These are phyloP conservation scores for Enoplosus armatus DNA, from an alignment of 2,797 vertebrate species.

Conservation along the genomic window DNA sequence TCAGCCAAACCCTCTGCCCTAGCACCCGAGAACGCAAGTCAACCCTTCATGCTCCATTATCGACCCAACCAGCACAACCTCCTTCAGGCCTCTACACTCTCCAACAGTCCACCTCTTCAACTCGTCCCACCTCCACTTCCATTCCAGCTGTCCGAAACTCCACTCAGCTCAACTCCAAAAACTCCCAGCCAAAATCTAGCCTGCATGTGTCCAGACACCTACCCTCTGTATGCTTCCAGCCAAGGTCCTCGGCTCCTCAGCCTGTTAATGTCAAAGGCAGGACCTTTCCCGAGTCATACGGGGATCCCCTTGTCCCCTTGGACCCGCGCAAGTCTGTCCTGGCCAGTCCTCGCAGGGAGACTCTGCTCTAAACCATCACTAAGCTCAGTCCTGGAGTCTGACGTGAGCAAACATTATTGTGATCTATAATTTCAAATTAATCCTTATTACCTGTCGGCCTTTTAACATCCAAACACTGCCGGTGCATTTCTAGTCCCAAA, in stretches of 20 bases:
- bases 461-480: constrained; percentile 28
- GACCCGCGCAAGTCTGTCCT: constrained; percentile 60
- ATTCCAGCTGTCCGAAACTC: constrained; percentile 16
- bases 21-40: constrained; percentile 23
- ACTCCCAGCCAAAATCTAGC: constrained; percentile 23
- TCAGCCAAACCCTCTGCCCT: constrained; percentile 6
- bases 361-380: constrained; percentile 77
- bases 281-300: constrained; percentile 69
- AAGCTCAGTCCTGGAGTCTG: constrained; percentile 62
- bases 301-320: constrained; percentile 64
- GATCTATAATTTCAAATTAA: constrained; percentile 19
- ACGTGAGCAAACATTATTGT: constrained; percentile 76
- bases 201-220: constrained; percentile 30
- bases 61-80: constrained; percentile 4
- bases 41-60: constrained; percentile 32
- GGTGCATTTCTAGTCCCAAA: constrained; percentile 63
- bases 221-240: constrained; percentile 30
- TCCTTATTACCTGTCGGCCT: constrained; percentile 16
- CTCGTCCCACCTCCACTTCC: not conserved
- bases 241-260: constrained; percentile 44
- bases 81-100: not conserved
- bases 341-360: constrained; percentile 79
- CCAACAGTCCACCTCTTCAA: constrained; percentile 23
- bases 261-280: constrained; percentile 36
- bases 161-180: constrained; percentile 26